A percentile compares a stretch with the other conserved stretches of the same genome.
Conservation (phyloP, 2,797 vertebrate species). For the Fratercula arctica region DNA sequence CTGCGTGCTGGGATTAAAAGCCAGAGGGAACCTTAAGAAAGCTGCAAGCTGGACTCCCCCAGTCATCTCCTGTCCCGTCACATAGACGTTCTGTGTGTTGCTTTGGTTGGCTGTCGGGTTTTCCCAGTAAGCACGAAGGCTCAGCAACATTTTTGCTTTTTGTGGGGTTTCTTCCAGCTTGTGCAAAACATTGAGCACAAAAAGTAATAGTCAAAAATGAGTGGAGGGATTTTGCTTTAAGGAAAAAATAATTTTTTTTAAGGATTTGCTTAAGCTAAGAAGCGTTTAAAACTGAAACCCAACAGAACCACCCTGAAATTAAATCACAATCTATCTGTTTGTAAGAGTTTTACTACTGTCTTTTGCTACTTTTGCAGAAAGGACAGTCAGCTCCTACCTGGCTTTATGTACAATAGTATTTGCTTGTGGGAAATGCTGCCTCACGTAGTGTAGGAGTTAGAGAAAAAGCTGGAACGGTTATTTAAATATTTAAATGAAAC, state of each 20-base stretch:
- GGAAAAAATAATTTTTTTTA: not conserved
- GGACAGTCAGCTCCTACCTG: not conserved
- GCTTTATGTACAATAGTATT: not conserved
- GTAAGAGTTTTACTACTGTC: not conserved
- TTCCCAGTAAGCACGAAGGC: not conserved
- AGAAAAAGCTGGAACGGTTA: not conserved
- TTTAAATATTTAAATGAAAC: not conserved
- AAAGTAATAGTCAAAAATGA: not conserved
- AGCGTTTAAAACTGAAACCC: not conserved
- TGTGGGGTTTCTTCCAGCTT: not conserved
- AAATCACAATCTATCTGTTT: not conserved
- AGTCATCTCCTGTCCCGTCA: not conserved
- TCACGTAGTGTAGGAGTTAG: not conserved
- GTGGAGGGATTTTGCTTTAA: not conserved
- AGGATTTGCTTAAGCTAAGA: not conserved
- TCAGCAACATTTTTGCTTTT: not conserved
- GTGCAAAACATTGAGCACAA: not conserved
- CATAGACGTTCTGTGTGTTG: not conserved
- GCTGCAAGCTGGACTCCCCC: not conserved
- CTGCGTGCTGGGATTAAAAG: constrained; percentile 38
- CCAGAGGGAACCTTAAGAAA: constrained; percentile 36
- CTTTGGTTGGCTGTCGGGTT: not conserved
- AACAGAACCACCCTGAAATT: not conserved
- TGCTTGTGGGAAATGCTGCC: not conserved
- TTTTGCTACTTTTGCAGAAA: not conserved